These are phyloP conservation scores for Barnardius zonarius DNA, from an alignment of 2,113 vertebrate species.

Conservation along the genomic window DNA sequence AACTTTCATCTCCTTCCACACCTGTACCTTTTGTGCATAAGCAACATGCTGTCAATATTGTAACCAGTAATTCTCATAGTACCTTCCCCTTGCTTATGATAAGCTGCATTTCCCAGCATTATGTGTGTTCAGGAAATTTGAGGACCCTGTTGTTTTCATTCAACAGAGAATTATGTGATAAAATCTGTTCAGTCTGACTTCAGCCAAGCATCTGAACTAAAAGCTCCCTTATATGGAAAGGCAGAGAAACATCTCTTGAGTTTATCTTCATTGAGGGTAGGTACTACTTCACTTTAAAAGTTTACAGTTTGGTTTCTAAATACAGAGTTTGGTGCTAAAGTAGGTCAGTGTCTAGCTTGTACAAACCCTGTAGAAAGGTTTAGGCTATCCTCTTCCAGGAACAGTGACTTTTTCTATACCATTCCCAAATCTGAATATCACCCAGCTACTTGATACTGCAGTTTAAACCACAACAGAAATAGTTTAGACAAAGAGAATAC, in stretches of 20 bases:
- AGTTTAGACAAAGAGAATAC: background rate
- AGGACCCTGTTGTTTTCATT: background rate
- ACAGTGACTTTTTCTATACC: background rate
- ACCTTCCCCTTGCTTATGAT: background rate
- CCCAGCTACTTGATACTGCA: background rate
- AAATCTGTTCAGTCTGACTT: background rate
- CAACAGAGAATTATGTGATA: background rate
- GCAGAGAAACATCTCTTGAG: background rate
- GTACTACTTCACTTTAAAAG: background rate
- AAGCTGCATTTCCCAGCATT: background rate
- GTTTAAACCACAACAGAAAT: background rate
- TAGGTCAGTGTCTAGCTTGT: background rate
- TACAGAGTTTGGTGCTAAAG: background rate
- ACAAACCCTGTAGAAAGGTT: background rate
- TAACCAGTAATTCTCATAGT: background rate
- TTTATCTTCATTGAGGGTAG: background rate
- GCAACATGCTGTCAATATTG: background rate
- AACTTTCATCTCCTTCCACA: background rate
- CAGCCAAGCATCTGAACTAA: background rate
- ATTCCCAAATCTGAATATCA: background rate
- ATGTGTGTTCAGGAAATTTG: background rate
- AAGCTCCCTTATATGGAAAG: background rate
- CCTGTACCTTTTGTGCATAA: background rate
- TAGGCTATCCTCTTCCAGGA: background rate
- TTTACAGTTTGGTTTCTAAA: background rate